Evolutionary conservation across 2,797 vertebrate species (phyloP).

Genomic region (Parotocinclus haroldoi): DNA sequence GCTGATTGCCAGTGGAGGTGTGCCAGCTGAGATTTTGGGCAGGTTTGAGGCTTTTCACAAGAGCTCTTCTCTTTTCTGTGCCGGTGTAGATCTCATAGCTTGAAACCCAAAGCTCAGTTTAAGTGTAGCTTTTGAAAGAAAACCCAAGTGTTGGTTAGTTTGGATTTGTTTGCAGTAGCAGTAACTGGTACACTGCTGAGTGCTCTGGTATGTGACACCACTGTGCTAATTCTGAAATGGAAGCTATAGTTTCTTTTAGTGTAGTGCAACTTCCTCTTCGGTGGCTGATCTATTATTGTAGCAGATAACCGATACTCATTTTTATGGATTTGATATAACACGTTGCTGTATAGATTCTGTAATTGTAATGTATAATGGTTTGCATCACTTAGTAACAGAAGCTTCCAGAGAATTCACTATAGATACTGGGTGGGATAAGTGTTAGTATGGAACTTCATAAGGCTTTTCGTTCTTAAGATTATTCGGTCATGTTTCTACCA

Average conservation of each 20-base stretch:
- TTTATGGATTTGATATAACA: no score
- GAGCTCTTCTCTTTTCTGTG: constrained; percentile 26
- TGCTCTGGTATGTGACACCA: not conserved
- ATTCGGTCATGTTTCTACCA: no score
- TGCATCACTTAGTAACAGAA: no score
- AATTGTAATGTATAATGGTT: no score
- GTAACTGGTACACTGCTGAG: not conserved
- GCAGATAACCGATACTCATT: no score
- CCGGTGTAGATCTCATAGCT: constrained; percentile 9
- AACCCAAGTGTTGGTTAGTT: not conserved
- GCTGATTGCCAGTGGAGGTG: constrained; percentile 74
- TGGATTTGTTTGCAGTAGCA: not conserved
- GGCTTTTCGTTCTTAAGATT: no score
- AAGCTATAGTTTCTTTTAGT: not conserved
- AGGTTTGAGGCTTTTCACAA: constrained; percentile 37
- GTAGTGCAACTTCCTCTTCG: no score
- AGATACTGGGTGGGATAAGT: no score
- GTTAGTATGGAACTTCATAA: no score
- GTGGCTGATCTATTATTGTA: no score
- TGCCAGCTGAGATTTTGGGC: constrained; percentile 46
- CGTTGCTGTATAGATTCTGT: no score
- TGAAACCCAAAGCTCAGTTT: not conserved
- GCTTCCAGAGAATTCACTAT: no score
- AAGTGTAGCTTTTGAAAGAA: not conserved
- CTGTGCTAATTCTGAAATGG: not conserved